Evolutionary conservation across 1,140 invertebrate genomes (phyloP).

Genomic region (Drosophila sp.): DNA sequence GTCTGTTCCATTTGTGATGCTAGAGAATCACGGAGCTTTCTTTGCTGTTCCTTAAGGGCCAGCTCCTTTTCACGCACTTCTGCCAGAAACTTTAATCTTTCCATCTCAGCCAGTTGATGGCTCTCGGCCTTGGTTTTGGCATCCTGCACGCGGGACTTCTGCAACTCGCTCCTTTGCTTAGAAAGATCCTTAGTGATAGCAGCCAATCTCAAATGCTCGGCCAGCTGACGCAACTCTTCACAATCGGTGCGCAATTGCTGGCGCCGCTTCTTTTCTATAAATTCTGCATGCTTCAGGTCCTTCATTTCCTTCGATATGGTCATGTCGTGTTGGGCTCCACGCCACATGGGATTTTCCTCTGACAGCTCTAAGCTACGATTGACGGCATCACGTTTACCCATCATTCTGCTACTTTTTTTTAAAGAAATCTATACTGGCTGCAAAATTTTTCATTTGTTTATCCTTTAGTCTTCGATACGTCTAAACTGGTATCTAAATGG

Average conservation of each 20-base stretch:
- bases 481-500: not conserved
- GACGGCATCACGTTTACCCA: slow-evolving; percentile 16
- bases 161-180: slow-evolving; percentile 29
- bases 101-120: slow-evolving; percentile 35
- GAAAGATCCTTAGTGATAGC: slow-evolving; percentile 59
- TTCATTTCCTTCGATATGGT: slow-evolving; percentile 52
- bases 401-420: slow-evolving; percentile 2
- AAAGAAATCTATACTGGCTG: not conserved
- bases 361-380: slow-evolving; percentile 23
- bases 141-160: slow-evolving; percentile 15
- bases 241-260: slow-evolving; percentile 64
- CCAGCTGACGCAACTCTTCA: slow-evolving; percentile 48
- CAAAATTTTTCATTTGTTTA: not conserved
- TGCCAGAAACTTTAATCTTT: slow-evolving; percentile 28
- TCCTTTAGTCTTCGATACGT: not conserved
- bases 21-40: slow-evolving; percentile 29
- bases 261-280: slow-evolving; percentile 51
- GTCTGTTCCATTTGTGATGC: slow-evolving; percentile 49
- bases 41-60: slow-evolving; percentile 41
- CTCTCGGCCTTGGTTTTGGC: slow-evolving; percentile 20
- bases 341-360: slow-evolving; percentile 28
- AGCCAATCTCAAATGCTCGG: slow-evolving; percentile 58
- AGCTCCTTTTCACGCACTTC: slow-evolving; percentile 29
- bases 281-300: slow-evolving; percentile 48
- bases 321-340: slow-evolving; percentile 2